These are phyloP conservation scores for Campylomormyrus tamandua DNA, from an alignment of 2,113 vertebrate species.

Conservation along the genomic window DNA sequence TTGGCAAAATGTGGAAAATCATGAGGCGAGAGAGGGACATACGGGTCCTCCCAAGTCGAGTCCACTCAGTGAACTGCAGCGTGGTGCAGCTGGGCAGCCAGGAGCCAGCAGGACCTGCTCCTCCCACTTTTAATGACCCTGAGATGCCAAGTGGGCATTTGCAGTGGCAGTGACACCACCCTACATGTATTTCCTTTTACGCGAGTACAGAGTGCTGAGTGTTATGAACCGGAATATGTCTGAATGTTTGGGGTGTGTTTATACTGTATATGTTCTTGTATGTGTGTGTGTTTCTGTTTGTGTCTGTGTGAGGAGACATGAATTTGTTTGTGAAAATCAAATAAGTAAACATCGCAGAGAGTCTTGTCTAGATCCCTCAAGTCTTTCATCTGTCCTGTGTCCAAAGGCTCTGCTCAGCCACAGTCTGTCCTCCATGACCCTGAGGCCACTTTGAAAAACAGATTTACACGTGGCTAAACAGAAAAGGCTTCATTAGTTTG, in stretches of 20 bases:
- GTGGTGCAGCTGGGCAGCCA: constrained; percentile 51
- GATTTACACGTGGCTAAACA: not conserved
- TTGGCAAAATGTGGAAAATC: constrained; percentile 4
- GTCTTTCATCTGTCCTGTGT: not conserved
- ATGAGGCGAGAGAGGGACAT: not conserved
- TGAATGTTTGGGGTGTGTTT: not conserved
- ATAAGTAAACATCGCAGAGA: not conserved
- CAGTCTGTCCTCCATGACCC: not conserved
- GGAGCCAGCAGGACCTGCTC: constrained; percentile 46
- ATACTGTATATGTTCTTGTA: not conserved
- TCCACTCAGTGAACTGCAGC: constrained; percentile 25
- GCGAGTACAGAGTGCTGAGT: constrained; percentile 32
- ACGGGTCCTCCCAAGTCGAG: constrained; percentile 6
- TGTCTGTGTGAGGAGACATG: not conserved
- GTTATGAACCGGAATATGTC: not conserved
- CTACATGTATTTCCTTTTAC: constrained; percentile 39
- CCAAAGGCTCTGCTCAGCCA: not conserved
- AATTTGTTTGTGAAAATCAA: not conserved
- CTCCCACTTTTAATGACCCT: constrained; percentile 57
- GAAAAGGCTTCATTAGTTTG: not conserved
- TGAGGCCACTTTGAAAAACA: not conserved
- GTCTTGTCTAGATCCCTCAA: not conserved
- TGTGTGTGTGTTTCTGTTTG: not conserved
- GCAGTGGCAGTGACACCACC: constrained; percentile 39
- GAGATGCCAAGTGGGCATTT: constrained; percentile 52